Conservation (phyloP, 2,888 invertebrate species). For the Deilephila elpenor region DNA sequence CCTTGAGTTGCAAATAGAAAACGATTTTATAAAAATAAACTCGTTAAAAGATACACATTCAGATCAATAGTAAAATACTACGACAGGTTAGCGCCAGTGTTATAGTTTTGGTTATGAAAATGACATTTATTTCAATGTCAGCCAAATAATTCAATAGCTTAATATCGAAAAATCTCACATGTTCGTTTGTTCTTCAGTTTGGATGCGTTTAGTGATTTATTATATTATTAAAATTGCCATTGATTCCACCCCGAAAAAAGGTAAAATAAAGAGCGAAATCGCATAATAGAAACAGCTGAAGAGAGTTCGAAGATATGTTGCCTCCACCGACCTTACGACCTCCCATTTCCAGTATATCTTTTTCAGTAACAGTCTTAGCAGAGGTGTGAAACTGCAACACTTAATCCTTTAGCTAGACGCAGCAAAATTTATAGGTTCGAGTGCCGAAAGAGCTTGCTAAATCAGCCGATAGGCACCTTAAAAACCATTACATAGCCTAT, state of each 20-base stretch:
- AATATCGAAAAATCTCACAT: neutral
- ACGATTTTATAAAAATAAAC: conserved; percentile 10
- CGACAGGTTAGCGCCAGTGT: neutral
- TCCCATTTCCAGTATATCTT: neutral
- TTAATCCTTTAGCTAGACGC: neutral
- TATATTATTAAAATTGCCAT: no score
- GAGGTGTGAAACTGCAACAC: neutral
- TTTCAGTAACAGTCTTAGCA: neutral
- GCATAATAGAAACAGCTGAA: neutral
- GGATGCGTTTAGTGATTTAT: no score
- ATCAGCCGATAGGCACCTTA: neutral
- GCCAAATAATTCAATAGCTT: neutral
- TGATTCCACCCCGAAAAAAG: neutral
- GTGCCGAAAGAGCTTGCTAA: neutral
- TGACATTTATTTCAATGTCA: neutral
- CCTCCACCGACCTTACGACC: neutral
- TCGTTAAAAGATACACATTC: neutral
- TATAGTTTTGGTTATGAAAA: neutral
- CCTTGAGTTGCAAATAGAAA: conserved; percentile 10
- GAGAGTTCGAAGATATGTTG: neutral
- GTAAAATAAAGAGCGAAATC: neutral
- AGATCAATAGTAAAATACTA: neutral
- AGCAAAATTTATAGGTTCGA: neutral
- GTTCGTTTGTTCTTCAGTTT: neutral
- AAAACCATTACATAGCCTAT: no score